Evolutionary conservation across 35 echinoderm and acorn worm genomes (phyloP), one percentile per base, ranked within the genome.

Genomic region (Ophioderma brevispina): DNA sequence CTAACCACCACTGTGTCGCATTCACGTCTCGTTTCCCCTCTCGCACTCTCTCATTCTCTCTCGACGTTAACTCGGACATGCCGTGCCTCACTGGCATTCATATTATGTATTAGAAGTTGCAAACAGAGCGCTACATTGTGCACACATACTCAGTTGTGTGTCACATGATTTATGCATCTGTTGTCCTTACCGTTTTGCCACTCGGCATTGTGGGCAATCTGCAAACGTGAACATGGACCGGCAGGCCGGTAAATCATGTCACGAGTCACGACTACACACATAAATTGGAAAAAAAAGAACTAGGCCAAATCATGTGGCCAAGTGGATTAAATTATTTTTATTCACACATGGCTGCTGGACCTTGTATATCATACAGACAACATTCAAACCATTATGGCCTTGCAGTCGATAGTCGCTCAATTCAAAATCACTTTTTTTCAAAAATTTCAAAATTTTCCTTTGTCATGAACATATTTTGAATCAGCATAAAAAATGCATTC

Each of bases 111-210:
- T 25, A 15, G 28, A 25, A 70, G 28, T 70, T 25, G 28, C 59
- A 13, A 70, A 13, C 59, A 25, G 28, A 70, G 59, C 23, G 59
- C 15, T 25, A 70, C 28, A 30, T 25, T 70, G 59, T 70, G 59
- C n/a, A 70, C 59, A 46, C 41, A 46, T 46, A n/a, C n/a, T n/a
- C n/a, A n/a, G n/a, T n/a, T 46, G 17, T 8, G 5, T 70, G 59
- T 70, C 59, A 70, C 23, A 70, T 70, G 59, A 70, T 30, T 70
- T 70, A 70, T 70, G 59, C 59, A 70, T 70, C 10, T 70, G 59
- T 30, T 25, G 28, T 70, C 28, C 10, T 30, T 30, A 25, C 59
- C n/a, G n/a, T n/a, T n/a, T n/a, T n/a, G n/a, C n/a, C n/a, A n/a
- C n/a, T n/a, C n/a, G n/a, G n/a, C n/a, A n/a, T n/a, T n/a, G n/a